Evolutionary conservation across 2,888 invertebrate genomes (phyloP), one percentile per base, ranked within the genome.

Genomic region (Adineta ricciae): DNA sequence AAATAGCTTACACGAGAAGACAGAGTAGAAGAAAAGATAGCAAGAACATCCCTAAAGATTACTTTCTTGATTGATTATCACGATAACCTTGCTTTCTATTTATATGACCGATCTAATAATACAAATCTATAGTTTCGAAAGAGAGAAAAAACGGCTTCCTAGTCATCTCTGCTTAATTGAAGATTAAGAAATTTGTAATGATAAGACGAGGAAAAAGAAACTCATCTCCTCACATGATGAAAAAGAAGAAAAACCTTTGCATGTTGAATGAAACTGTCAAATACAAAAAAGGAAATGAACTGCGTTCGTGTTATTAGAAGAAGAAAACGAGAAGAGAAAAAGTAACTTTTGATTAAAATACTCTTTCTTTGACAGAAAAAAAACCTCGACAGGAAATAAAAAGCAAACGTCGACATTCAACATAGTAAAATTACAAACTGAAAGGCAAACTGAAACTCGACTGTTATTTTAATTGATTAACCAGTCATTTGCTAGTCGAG

Each of bases 1-100:
- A 64, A 64, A 64, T 64, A 64, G 32, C 14, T 16, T 64, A 27
- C 27, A 46, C 5, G 64, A 32, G 1, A 64, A 27, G 32, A 64
- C 27, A 64, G 21, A 50, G 19, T 9, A 50, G n/a, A n/a, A n/a
- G n/a, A 52, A 52, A 54, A 64, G 19, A 64, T 64, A 64, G 32
- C 16, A 14, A 64, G 64, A 64, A 64, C 32, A 36, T 64, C 64
- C 64, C 32, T 27, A 64, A 32, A 64, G 64, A 64, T 64, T 64
- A 64, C 64, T 64, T 64, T 64, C 64, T 32, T 64, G 64, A 64
- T 64, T 64, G 64, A 64, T 64, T 64, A 64, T 64, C 64, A 64
- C 32, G 64, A 32, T 32, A 64, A 32, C 64, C 16, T 64, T 32
- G 64, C 64, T 64, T 64, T 64, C 32, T 64, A 64, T 64, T 64